A percentile compares a stretch with the other conserved stretches of the same genome.
Evolutionary conservation across 2,113 vertebrate species (phyloP).

Genomic region (Uria aalge): DNA sequence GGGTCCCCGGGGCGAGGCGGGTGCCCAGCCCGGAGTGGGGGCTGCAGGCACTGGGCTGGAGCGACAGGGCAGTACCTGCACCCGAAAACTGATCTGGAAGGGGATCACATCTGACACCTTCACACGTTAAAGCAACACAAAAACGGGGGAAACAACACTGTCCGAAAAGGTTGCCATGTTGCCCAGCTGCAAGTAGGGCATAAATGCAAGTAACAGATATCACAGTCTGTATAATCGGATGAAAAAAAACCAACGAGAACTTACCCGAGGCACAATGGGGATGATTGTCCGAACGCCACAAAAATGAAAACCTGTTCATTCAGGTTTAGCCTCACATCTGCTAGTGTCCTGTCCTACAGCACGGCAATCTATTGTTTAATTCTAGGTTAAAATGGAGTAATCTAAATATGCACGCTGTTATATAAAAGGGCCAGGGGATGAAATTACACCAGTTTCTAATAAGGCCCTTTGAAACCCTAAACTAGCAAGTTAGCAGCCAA

Average conservation of each 20-base stretch:
- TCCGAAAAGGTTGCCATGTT: not conserved
- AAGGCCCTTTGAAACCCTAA: constrained; percentile 88
- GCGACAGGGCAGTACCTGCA: not conserved
- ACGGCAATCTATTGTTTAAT: constrained; percentile 82
- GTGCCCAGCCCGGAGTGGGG: not conserved
- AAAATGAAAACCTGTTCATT: constrained; percentile 1
- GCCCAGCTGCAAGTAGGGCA: not conserved
- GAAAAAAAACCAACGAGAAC: not conserved
- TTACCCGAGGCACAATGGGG: not conserved
- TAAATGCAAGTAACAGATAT: not conserved
- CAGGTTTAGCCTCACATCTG: constrained; percentile 26
- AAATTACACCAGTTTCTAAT: constrained; percentile 93
- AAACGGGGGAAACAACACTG: not conserved
- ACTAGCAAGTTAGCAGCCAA: constrained; percentile 78
- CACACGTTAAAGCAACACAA: not conserved
- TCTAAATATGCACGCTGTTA: constrained; percentile 76
- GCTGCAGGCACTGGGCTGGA: fast-evolving
- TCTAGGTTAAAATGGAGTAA: constrained; percentile 80
- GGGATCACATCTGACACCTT: not conserved
- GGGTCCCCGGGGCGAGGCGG: not conserved
- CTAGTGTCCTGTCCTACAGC: constrained; percentile 5
- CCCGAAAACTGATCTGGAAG: not conserved
- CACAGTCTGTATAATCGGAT: not conserved
- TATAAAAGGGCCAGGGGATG: constrained; percentile 78
- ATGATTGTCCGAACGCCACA: not conserved